Evolutionary conservation across 1,140 invertebrate genomes (phyloP), one percentile per base, ranked within the genome.

Genomic region (Drosophila mojavensis): DNA sequence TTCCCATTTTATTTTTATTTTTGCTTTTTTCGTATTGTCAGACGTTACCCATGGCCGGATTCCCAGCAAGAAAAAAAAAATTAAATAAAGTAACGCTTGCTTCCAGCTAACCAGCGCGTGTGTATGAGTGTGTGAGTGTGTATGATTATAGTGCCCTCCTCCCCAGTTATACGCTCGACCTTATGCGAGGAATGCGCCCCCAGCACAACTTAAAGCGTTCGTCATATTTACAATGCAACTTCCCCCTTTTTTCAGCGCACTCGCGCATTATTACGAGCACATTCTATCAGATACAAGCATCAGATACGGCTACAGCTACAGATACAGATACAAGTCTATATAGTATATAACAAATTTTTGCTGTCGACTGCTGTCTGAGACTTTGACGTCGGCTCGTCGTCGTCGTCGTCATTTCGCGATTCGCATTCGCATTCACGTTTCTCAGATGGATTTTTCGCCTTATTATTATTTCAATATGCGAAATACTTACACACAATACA

Each of bases 401-500:
- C 60, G 54, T 79, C 60, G 56, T 66, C 63, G 71, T 70, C 72
- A 56, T 58, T 69, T 75, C 62, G 70, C 76, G 65, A 43, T 69
- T 80, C 72, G 75, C 79, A 72, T 80, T 81, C 81, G 69, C 81
- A 82, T 86, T 88, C 82, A 86, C 82, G 83, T 86, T 86, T 88
- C 73, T 78, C 79, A 88, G 71, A 88, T 54, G 72, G 58, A 79
- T 90, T 89, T 85, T 81, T 78, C 86, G 86, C 77, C 81, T 90
- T 90, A 90, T 77, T 77, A 76, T 88, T 80, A 88, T 88, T 90
- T 90, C 77, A 84, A 88, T 84, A 89, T 62, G 71, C 82, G 70
- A 81, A 71, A 66, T 71, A 73, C 56, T 54, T 53, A 51, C 43
- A 45, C 30, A 67, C 41, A 68, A 3, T 58, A 51, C 43, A 47